Conservation (phyloP, 2,797 vertebrate genomes). For the Microhierax caerulescens region DNA sequence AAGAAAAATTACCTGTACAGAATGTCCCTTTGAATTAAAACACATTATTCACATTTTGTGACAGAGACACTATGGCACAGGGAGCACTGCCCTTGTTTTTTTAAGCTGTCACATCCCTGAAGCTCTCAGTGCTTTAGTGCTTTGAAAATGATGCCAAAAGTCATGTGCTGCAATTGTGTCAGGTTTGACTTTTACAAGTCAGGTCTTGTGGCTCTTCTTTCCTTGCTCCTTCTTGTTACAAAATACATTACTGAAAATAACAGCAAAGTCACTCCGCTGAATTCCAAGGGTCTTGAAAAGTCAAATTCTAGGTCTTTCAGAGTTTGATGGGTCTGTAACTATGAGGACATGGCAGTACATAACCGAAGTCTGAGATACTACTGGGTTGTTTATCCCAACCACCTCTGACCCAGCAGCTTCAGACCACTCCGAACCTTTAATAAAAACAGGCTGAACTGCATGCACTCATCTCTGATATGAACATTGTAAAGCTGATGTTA, state of each 20-base stretch:
- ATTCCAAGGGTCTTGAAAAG: neutral
- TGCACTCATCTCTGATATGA: neutral
- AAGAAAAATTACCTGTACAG: neutral
- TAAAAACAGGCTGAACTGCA: neutral
- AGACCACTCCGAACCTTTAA: neutral
- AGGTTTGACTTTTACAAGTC: neutral
- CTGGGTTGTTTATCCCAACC: neutral
- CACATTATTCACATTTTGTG: neutral
- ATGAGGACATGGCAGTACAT: neutral
- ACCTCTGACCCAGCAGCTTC: neutral
- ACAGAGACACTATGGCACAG: neutral
- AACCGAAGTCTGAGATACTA: neutral
- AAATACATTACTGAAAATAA: neutral
- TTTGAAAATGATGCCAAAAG: neutral
- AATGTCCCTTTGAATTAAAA: neutral
- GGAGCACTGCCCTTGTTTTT: neutral
- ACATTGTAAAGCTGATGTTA: neutral
- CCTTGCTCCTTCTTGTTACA: neutral
- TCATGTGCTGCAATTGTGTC: neutral
- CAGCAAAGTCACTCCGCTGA: neutral
- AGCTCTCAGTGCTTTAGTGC: neutral
- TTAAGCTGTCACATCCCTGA: neutral
- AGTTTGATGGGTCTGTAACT: neutral
- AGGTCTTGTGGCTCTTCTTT: neutral
- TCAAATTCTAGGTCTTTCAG: neutral